Conservation (phyloP, 2,888 invertebrate genomes). For the Tanytarsus gracilentus region DNA sequence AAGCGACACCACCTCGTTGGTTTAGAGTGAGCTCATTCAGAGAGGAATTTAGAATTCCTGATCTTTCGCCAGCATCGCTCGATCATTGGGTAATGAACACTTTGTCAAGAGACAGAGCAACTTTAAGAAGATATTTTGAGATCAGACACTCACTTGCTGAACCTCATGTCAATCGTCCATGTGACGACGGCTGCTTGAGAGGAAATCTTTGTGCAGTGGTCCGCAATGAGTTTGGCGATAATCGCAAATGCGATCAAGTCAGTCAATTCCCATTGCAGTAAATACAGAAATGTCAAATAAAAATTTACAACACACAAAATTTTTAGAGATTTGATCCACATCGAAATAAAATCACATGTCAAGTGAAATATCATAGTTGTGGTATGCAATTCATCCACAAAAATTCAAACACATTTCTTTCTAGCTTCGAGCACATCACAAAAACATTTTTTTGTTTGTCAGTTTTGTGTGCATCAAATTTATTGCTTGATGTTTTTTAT, state of each 20-base stretch:
- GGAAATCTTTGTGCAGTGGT: slow-evolving; percentile 36
- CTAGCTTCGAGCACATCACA: background rate
- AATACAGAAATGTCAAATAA: background rate
- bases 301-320: background rate
- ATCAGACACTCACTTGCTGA: slow-evolving; percentile 36
- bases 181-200: slow-evolving; percentile 35
- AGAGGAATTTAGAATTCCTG: slow-evolving; percentile 51
- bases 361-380: no score
- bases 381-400: no score
- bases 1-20: slow-evolving; percentile 56
- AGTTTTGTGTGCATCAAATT: slow-evolving; percentile 9
- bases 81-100: slow-evolving; percentile 48
- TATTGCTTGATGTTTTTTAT: slow-evolving; percentile 1
- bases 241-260: slow-evolving; percentile 35
- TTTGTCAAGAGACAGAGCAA: slow-evolving; percentile 44
- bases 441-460: background rate
- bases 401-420: no score
- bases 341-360: no score
- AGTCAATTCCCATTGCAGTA: background rate
- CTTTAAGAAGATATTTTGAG: slow-evolving; percentile 36
- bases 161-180: slow-evolving; percentile 35
- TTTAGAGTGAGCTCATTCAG: slow-evolving; percentile 64
- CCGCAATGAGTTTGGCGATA: slow-evolving; percentile 34
- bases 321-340: no score
- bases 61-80: slow-evolving; percentile 55